Percentiles rank a stretch among this genome's conserved stretches.
phyloP scores from a whole-genome alignment of 2,888 invertebrate genomes.

The Ptilodon capucinus region DNA sequence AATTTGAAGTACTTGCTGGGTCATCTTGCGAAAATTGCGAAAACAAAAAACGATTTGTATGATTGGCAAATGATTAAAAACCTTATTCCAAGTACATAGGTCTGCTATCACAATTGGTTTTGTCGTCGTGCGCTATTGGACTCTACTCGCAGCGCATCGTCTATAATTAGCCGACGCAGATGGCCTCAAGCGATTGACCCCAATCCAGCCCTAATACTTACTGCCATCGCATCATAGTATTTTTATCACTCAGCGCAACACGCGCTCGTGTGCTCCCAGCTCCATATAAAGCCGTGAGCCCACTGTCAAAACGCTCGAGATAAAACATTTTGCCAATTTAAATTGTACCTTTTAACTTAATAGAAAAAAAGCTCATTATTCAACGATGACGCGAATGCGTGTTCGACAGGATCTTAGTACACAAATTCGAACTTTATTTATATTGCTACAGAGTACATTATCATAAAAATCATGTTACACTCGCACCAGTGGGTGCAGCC shows the following conservation, averaged over 20 bases:
- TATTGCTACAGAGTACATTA: too few species aligned
- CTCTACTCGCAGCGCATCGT: slow-evolving; percentile 54
- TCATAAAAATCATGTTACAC: too few species aligned
- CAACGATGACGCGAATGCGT: too few species aligned
- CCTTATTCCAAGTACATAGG: slow-evolving; percentile 38
- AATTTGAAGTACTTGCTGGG: too few species aligned
- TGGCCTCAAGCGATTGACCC: slow-evolving; percentile 80
- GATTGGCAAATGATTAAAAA: slow-evolving; percentile 37
- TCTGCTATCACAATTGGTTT: slow-evolving; percentile 60
- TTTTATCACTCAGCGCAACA: slow-evolving; percentile 67
- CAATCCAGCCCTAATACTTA: slow-evolving; percentile 74
- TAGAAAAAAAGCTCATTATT: too few species aligned
- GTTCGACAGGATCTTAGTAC: too few species aligned
- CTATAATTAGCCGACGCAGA: slow-evolving; percentile 79
- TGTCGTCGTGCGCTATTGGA: slow-evolving; percentile 63
- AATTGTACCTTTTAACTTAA: slow-evolving; percentile 1
- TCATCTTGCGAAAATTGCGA: too few species aligned
- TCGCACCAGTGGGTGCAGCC: too few species aligned
- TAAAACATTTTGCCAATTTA: too few species aligned
- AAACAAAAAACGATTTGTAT: too few species aligned
- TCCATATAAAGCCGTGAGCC: slow-evolving; percentile 23
- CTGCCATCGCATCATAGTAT: slow-evolving; percentile 63
- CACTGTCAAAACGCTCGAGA: too few species aligned
- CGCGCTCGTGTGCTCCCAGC: slow-evolving; percentile 42
- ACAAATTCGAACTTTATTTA: too few species aligned